Evolutionary conservation across 2,113 vertebrate genomes (phyloP).

Genomic region (Lasiurus borealis): DNA sequence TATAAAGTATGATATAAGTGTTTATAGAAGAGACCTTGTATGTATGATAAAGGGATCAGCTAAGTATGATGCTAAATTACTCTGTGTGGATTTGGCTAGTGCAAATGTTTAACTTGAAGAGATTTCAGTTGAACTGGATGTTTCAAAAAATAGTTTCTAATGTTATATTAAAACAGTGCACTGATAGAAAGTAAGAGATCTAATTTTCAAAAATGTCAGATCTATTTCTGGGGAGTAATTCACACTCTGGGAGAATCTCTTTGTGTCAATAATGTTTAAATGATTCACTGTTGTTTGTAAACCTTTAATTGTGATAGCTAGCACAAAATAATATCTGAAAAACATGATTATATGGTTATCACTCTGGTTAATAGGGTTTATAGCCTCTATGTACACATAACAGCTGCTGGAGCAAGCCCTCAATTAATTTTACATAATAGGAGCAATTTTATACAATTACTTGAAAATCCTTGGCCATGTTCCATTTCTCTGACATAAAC

Average conservation of each 20-base stretch:
- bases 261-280: constrained; percentile 65
- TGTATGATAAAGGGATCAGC: not conserved
- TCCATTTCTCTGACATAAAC: constrained; percentile 73
- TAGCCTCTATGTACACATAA: constrained; percentile 55
- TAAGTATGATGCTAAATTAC: not conserved
- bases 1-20: not conserved
- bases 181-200: not conserved
- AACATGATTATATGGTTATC: constrained; percentile 71
- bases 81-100: not conserved
- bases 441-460: constrained; percentile 70
- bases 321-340: constrained; percentile 68
- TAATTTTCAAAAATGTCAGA: not conserved
- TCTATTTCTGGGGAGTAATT: constrained; percentile 30
- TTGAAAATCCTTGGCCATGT: constrained; percentile 40
- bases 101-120: not conserved
- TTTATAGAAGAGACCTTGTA: not conserved
- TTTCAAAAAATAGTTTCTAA: not conserved
- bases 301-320: constrained; percentile 35
- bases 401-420: constrained; percentile 73
- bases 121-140: not conserved
- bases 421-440: constrained; percentile 73
- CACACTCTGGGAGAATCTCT: not conserved
- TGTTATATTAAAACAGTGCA: constrained; percentile 14
- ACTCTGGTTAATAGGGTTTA: constrained; percentile 67
- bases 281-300: constrained; percentile 66